Conservation (phyloP, 2,888 invertebrate species). For the Leistus spinibarbis region DNA sequence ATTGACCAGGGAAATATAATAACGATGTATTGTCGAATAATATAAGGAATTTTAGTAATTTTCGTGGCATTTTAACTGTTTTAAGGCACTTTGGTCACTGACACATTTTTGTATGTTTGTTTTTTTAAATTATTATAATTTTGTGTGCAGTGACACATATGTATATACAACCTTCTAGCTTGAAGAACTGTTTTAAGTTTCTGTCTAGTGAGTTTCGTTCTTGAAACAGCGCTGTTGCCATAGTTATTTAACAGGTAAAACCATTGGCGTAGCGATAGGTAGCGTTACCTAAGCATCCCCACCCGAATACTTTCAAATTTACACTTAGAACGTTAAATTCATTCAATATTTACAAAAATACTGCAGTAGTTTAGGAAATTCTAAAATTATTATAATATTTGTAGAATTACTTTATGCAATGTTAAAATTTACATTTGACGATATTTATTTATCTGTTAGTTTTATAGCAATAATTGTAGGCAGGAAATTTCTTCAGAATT, state of each 20-base stretch:
- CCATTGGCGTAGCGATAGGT: neutral
- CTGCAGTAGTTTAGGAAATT: no score
- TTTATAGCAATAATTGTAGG: no score
- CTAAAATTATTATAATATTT: no score
- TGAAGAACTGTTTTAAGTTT: neutral
- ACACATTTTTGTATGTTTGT: conserved; percentile 18
- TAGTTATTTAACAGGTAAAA: conserved; percentile 27
- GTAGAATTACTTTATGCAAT: no score
- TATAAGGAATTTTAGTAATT: conserved; percentile 89
- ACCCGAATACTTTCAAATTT: no score
- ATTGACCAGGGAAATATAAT: conserved; percentile 92
- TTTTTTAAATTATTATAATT: conserved; percentile 28
- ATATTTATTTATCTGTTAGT: no score
- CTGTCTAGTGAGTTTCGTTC: neutral
- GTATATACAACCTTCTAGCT: neutral
- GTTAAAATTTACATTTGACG: no score
- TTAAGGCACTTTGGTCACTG: neutral
- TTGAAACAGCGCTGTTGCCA: conserved; percentile 19
- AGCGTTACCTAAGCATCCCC: no score
- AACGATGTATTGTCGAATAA: conserved; percentile 93
- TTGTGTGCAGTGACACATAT: conserved; percentile 19
- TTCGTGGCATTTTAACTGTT: conserved; percentile 73
- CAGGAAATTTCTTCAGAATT: no score
- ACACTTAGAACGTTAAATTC: no score
- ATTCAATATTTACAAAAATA: no score